These are phyloP conservation scores for Ornithoptera alexandrae DNA, from an alignment of 2,888 invertebrate genomes.

Conservation along the genomic window DNA sequence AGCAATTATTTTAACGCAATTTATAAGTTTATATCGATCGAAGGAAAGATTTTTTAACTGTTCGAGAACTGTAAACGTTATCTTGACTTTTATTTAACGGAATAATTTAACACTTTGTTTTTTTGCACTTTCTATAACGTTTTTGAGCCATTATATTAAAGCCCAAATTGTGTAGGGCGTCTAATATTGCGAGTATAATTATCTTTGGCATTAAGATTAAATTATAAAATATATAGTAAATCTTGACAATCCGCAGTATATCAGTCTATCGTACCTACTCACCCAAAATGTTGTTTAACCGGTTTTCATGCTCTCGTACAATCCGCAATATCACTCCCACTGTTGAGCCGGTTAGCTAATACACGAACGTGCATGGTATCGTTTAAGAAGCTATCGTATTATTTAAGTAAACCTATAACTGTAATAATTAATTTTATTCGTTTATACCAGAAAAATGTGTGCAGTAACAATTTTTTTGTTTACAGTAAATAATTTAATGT, in stretches of 20 bases:
- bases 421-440: neutral
- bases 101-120: too few relatives aligned
- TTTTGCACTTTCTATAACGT: neutral
- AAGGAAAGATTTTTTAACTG: too few relatives aligned
- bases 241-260: conserved; percentile 7
- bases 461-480: neutral
- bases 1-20: too few relatives aligned
- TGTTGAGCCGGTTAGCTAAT: conserved; percentile 57
- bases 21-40: too few relatives aligned
- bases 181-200: neutral
- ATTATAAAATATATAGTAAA: neutral
- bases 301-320: conserved; percentile 66
- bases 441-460: neutral
- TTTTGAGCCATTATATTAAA: neutral
- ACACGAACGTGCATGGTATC: conserved; percentile 42
- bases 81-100: too few relatives aligned
- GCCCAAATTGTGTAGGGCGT: neutral
- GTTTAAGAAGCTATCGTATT: conserved; percentile 52
- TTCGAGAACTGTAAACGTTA: too few relatives aligned
- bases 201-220: neutral
- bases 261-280: conserved; percentile 46
- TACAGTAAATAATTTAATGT: neutral
- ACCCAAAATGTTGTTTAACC: conserved; percentile 67
- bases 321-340: conserved; percentile 73
- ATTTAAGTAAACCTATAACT: neutral